phyloP scores from a whole-genome alignment of 2,888 invertebrate genomes.

The Steinernema hermaphroditum region DNA sequence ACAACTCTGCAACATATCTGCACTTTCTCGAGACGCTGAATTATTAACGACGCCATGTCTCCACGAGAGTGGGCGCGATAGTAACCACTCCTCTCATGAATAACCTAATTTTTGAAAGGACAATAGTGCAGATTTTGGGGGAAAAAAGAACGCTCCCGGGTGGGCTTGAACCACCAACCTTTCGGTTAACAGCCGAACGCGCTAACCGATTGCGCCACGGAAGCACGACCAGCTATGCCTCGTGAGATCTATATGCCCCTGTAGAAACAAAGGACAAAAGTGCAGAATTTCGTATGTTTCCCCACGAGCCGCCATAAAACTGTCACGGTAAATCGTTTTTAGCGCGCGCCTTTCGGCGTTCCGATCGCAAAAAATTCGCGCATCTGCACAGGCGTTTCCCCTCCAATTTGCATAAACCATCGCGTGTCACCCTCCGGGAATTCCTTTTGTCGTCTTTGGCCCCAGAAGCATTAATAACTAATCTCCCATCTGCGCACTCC shows the following conservation, averaged over 20 bases:
- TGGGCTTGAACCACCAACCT: conserved; percentile 64
- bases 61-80: not conserved
- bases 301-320: not conserved
- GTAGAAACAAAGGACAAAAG: no score
- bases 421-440: not conserved
- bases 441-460: conserved; percentile 2
- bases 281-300: no score
- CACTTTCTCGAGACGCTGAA: no score
- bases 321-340: not conserved
- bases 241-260: no score
- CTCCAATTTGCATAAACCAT: conserved; percentile 8
- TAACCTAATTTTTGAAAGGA: not conserved
- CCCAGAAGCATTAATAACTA: conserved; percentile 23
- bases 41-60: not conserved
- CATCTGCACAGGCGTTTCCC: conserved; percentile 8
- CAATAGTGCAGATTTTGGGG: not conserved
- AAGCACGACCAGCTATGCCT: not conserved
- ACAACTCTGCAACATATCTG: no score
- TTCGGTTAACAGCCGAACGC: conserved; percentile 65
- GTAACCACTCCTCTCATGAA: not conserved
- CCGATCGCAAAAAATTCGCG: conserved; percentile 13
- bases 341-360: not conserved
- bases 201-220: conserved; percentile 48
- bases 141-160: conserved; percentile 38
- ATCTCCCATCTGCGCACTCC: conserved; percentile 26